Percentiles rank a stretch among this genome's conserved stretches.
Evolutionary conservation across 2,113 vertebrate species (phyloP).

Genomic region (Spea bombifrons): DNA sequence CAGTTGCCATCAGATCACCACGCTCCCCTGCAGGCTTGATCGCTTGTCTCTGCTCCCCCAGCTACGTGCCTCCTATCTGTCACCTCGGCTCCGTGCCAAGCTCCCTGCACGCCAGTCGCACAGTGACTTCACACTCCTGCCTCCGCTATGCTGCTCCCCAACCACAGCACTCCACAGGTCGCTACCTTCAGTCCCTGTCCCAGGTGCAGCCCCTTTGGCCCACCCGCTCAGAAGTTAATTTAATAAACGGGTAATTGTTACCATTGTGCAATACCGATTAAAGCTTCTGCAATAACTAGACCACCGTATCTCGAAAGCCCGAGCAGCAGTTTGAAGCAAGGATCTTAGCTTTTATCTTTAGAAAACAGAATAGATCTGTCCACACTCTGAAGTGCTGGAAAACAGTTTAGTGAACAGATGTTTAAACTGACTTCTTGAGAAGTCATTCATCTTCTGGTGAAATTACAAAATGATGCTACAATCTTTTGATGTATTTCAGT

Average conservation of each 20-base stretch:
- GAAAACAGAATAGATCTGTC: slow-evolving; percentile 10
- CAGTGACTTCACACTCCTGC: no score
- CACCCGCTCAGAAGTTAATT: neutral
- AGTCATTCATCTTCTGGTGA: slow-evolving; percentile 4
- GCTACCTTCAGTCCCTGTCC: no score
- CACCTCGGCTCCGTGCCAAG: no score
- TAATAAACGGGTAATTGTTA: neutral
- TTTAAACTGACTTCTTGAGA: slow-evolving; percentile 4
- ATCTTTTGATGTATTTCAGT: slow-evolving; percentile 7
- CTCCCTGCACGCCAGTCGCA: no score
- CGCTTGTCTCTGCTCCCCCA: no score
- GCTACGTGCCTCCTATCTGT: no score
- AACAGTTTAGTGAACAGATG: slow-evolving; percentile 22
- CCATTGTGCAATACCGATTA: neutral
- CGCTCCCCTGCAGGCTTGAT: no score
- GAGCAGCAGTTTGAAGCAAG: neutral
- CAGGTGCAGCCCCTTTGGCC: no score
- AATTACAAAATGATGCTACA: slow-evolving; percentile 9
- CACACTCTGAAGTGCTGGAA: slow-evolving; percentile 7
- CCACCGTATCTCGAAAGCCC: slow-evolving; percentile 9
- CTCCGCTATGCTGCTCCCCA: no score
- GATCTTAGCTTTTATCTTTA: slow-evolving; percentile 14
- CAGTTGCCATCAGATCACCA: no score
- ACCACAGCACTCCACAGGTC: no score
- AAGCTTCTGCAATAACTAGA: slow-evolving; percentile 4